These are phyloP conservation scores for Ectobius pallidus DNA, from an alignment of 2,888 invertebrate species.

Conservation along the genomic window DNA sequence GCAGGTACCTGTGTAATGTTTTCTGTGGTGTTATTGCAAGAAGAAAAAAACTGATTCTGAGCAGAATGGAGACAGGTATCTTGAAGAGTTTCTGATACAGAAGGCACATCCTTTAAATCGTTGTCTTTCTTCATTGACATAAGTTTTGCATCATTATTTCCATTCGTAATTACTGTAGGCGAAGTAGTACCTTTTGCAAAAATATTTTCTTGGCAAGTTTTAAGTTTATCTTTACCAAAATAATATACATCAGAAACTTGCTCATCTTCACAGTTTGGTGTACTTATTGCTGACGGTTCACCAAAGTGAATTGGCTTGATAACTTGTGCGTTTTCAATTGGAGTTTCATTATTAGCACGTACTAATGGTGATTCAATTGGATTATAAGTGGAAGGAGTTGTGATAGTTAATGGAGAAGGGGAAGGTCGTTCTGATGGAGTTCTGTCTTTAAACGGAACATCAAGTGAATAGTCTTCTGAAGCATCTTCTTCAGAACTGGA, in stretches of 20 bases:
- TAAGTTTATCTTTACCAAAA: background rate
- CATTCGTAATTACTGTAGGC: no score
- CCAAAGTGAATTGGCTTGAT: background rate
- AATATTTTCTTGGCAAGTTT: no score
- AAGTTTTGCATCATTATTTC: background rate
- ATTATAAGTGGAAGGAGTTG: no score
- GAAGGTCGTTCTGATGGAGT: background rate
- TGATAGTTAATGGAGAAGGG: conserved; percentile 3
- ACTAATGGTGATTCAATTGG: background rate
- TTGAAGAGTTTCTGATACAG: background rate
- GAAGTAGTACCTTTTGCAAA: no score
- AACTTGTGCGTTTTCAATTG: background rate
- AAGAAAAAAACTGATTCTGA: background rate
- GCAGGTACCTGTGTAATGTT: background rate
- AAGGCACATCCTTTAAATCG: conserved; percentile 18
- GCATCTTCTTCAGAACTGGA: conserved; percentile 52
- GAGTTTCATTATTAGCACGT: background rate
- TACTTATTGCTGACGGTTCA: background rate
- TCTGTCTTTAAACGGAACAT: conserved; percentile 13
- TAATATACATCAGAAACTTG: background rate
- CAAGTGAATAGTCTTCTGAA: conserved; percentile 51
- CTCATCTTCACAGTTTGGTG: background rate
- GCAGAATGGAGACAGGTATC: conserved; percentile 1
- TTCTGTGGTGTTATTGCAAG: background rate
- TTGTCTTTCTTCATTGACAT: background rate